These are phyloP conservation scores for Troilus luridus DNA, from an alignment of 2,888 invertebrate species.

Conservation along the genomic window DNA sequence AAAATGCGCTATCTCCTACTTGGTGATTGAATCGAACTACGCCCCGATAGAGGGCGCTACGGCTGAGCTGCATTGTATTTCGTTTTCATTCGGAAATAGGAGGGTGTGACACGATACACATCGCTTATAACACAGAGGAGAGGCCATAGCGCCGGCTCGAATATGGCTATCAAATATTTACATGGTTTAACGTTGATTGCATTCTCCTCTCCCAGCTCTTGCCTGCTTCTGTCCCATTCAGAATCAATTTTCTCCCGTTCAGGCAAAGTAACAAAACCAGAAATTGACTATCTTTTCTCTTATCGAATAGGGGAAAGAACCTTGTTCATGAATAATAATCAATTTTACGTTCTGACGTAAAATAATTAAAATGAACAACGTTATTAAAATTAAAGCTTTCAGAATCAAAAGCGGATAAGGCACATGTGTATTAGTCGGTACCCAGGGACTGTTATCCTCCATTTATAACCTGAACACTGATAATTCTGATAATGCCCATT, in stretches of 20 bases:
- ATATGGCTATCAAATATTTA: slow-evolving; percentile 38
- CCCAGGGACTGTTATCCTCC: too few relatives aligned
- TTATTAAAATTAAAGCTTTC: too few relatives aligned
- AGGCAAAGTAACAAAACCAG: not conserved
- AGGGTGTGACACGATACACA: not conserved
- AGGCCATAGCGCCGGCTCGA: not conserved
- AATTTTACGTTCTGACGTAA: too few relatives aligned
- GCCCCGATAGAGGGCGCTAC: not conserved
- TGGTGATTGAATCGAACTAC: not conserved
- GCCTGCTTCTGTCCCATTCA: not conserved
- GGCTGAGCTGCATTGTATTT: not conserved
- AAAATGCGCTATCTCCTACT: not conserved
- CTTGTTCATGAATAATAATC: too few relatives aligned
- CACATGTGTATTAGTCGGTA: too few relatives aligned
- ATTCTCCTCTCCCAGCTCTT: not conserved
- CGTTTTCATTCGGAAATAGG: not conserved
- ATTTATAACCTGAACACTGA: too few relatives aligned
- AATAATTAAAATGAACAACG: too few relatives aligned
- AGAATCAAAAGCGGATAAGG: too few relatives aligned
- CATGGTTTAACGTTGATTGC: slow-evolving; percentile 32
- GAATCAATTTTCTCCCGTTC: slow-evolving; percentile 7
- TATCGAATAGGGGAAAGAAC: not conserved
- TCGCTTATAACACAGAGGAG: not conserved
- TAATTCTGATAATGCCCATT: too few relatives aligned
- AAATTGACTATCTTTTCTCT: not conserved